Evolutionary conservation across 2,113 vertebrate genomes (phyloP), one percentile per base, ranked within the genome.

Genomic region (Barbus barbus): DNA sequence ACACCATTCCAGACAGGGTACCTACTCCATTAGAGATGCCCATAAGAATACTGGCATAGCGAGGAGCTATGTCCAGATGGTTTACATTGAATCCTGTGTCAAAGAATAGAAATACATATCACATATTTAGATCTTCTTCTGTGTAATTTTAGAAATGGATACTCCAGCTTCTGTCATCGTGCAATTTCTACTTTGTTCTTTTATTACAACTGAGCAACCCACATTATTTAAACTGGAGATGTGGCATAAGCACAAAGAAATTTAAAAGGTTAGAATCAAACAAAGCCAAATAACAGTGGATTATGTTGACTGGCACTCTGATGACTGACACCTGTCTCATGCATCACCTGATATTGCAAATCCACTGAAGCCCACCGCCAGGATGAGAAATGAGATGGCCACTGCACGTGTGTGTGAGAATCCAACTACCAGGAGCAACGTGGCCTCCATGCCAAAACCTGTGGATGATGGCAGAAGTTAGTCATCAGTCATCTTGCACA

Each of bases 371-470:
- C 98, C 98, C 24, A 99, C 98, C 44, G 98, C 98, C 84, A 99
- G 93, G 63, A 99, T 96, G 28, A 99, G 92, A 89, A 99, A 99
- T 80, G 97, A 96, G 90, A 99, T 99, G 72, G 98, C 96, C 60
- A 99, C 94, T 0, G 92, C 96, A 87, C 95, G 96, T 65, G 97
- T 98, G 85, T 99, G 98, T 84, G 97, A 99, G 90, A 96, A 99
- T 41, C 97, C 98, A 24, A 99, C 98, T 72, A 99, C 97, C 89
- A 99, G 91, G 83, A 99, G 94, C 78, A 99, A 92, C 1, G 98
- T 98, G 14, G 97, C 98, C 87, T 99, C 98, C 97, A 99, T 98
- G 11, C 98, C 98, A 91, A 99, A 99, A 8, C 98, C 98, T 99
- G 91, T 28, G 84, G 91, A 86, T 0, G 7, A 88, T 36, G 18